These are phyloP conservation scores for Ammospiza caudacuta DNA, from an alignment of 2,113 vertebrate genomes.

Conservation along the genomic window DNA sequence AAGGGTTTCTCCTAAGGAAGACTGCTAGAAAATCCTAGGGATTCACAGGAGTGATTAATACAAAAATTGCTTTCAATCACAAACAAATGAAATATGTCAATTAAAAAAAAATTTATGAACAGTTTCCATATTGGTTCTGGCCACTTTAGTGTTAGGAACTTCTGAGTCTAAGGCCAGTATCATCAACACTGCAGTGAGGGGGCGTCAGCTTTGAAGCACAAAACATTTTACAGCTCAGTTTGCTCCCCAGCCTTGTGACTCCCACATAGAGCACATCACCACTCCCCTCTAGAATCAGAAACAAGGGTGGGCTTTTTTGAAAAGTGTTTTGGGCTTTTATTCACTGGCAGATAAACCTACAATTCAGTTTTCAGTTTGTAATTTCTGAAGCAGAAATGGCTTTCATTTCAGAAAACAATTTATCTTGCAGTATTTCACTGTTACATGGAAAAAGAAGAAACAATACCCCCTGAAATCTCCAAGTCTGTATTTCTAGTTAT, in stretches of 20 bases:
- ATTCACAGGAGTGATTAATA: background rate
- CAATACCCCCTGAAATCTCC: background rate
- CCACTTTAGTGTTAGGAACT: background rate
- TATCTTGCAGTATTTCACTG: background rate
- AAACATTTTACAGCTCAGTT: background rate
- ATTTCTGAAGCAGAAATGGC: background rate
- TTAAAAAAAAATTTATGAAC: background rate
- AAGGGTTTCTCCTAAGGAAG: background rate
- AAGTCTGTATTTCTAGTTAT: background rate
- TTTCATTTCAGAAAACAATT: conserved; percentile 1
- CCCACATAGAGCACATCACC: background rate
- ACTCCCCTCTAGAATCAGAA: background rate
- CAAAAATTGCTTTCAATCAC: background rate
- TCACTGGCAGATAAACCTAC: background rate
- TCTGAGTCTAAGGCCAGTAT: background rate
- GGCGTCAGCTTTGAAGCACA: background rate
- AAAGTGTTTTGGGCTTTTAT: background rate
- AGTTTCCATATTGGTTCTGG: background rate
- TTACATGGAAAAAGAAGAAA: background rate
- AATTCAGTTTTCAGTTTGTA: background rate
- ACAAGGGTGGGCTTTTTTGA: background rate
- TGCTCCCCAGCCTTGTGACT: background rate
- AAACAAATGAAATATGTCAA: background rate
- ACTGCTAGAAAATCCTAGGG: background rate
- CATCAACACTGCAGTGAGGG: background rate